Evolutionary conservation across 2,113 vertebrate species (phyloP).

Genomic region (Melanostigma gelatinosum): DNA sequence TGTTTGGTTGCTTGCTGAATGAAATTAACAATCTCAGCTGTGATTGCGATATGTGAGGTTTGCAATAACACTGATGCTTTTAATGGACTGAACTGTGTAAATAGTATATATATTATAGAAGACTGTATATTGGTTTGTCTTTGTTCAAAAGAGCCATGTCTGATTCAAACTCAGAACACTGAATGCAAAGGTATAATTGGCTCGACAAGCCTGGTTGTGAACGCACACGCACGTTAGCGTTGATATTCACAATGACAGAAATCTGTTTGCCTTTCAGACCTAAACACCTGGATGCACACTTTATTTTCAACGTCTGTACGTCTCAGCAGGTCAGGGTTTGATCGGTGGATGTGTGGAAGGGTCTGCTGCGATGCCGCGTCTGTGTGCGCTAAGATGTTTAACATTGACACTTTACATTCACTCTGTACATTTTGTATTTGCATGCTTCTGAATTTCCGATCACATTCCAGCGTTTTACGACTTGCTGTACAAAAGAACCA

Average conservation of each 20-base stretch:
- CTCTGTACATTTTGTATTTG: slow-evolving; percentile 31
- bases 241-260: background rate
- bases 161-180: slow-evolving; percentile 8
- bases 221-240: background rate
- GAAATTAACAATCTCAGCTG: slow-evolving; percentile 22
- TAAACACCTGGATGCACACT: slow-evolving; percentile 21
- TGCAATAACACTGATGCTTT: slow-evolving; percentile 32
- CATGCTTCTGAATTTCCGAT: slow-evolving; percentile 50
- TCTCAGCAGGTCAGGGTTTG: slow-evolving; percentile 13
- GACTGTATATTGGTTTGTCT: slow-evolving; percentile 36
- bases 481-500: background rate
- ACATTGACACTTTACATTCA: background rate
- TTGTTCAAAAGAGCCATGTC: slow-evolving; percentile 11
- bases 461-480: slow-evolving; percentile 35
- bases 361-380: slow-evolving; percentile 8
- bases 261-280: slow-evolving; percentile 7
- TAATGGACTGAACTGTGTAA: slow-evolving; percentile 51
- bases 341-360: slow-evolving; percentile 12
- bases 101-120: slow-evolving; percentile 57
- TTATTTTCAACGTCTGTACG: slow-evolving; percentile 9
- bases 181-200: slow-evolving; percentile 13
- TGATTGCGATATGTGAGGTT: slow-evolving; percentile 22
- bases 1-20: slow-evolving; percentile 54
- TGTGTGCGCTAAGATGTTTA: background rate
- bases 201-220: slow-evolving; percentile 16